Evolutionary conservation across 1,140 invertebrate species (phyloP), one percentile per base, ranked within the genome.

Genomic region (Portunus trituberculatus): DNA sequence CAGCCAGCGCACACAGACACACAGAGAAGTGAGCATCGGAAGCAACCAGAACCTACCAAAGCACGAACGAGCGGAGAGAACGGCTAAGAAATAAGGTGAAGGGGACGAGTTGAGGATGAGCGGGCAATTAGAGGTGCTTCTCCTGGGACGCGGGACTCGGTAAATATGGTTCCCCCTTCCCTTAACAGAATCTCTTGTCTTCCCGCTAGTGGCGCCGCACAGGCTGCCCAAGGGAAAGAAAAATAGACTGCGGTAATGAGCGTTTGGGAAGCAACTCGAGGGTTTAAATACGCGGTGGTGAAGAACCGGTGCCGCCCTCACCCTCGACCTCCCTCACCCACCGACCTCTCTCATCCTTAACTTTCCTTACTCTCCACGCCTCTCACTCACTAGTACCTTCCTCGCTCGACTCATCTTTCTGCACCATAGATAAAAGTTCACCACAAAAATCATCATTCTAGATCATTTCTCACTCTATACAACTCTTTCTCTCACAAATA

Each of bases 211-310:
- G 67, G 67, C 67, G 67, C 67, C 67, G 67, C 67, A n/a, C 4
- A 76, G 67, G 67, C 67, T 76, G 67, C 67, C 20, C 67, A n/a
- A 20, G n/a, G 67, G 67, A 76, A 76, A 28, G 67, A 76, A 76
- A 76, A 76, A 76, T 76, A 76, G 67, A 76, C 67, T 76, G 67
- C n/a, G 67, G 67, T 76, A 76, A 76, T 76, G 67, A 76, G 67
- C 67, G 67, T 76, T 76, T 76, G 67, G 67, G 67, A 76, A 76
- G 67, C 67, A 76, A 76, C 6, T 76, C 67, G 67, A 76, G 67
- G 67, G 67, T 76, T 76, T 76, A 76, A 76, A 76, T 76, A 76
- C 67, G 16, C n/a, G 67, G 20, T n/a, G 67, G 67, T n/a, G 67
- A 20, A 76, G 67, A 76, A 76, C 39, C 16, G 20, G n/a, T 76